Base-by-base conservation (phyloP, 92 coral and sea anemone species). In the Scolanthus callimorphus region DNA sequence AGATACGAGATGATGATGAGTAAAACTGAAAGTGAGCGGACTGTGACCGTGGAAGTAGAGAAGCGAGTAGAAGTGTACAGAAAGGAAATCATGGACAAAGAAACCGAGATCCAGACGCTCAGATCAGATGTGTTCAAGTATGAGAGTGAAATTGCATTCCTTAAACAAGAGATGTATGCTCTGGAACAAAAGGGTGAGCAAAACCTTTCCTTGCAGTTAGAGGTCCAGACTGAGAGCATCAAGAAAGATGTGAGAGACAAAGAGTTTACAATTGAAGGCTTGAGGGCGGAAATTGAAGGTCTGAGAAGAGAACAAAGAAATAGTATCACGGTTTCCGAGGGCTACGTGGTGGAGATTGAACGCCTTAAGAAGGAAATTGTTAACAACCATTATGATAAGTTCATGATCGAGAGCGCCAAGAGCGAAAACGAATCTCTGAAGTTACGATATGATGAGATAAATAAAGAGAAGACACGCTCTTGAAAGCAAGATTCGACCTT, bases 21-120 rank as follows among this genome's bases (percentile, higher is more conserved):
- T 9, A 46, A 46, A 19, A 46, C 4, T 19, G 52, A 46, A 9
- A 46, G 52, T 21, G 19, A 46, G 23, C 8, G 23, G 52, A 19
- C 4, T 21, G 52, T 46, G 19, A 21, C 17, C 6, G 19, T 46
- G 52, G 52, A 46, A 21, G 52, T 46, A 19, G 52, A 46, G 52
- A 46, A 46, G 52, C 52, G 52, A 4, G 52, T 46, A 4, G 52
- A 46, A 21, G 23, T 46, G 11, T 46, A 46, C 52, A 46, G 52
- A 19, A 46, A 19, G 11, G 52, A 46, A 21, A 21, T 46, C 17
- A 19, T 46, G 11, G 52, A 46, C 11, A 46, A 46, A 19, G 52
- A 46, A 21, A 10, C 52, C 19, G 19, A 10, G 11, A 46, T 46
- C 23, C 52, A 46, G 52, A 46, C 4, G 11, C 17, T 46, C 4